These are phyloP conservation scores for Epinotia demarniana DNA, from an alignment of 2,888 invertebrate species.

Conservation along the genomic window DNA sequence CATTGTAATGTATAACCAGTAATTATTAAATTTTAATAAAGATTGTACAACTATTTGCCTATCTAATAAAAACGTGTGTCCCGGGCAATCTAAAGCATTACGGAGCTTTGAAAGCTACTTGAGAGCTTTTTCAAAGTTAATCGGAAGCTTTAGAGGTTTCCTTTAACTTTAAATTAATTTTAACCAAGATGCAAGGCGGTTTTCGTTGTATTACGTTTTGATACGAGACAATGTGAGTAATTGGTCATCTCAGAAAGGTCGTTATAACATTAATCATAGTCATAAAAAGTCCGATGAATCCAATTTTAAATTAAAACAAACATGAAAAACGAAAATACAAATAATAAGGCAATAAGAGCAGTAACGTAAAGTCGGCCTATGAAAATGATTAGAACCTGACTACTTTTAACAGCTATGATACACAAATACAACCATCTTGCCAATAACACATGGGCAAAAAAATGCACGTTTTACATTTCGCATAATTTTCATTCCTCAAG, in stretches of 20 bases:
- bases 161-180: not conserved
- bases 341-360: no score
- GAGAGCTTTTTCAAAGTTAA: conserved; percentile 27
- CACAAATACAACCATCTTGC: no score
- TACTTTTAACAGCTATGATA: no score
- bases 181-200: not conserved
- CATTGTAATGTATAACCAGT: not conserved
- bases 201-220: not conserved
- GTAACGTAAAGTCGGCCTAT: no score
- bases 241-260: not conserved
- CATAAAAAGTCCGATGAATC: no score
- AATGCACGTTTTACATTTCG: no score
- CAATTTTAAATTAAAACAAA: no score
- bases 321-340: no score
- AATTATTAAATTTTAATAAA: conserved; percentile 24
- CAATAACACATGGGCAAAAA: no score
- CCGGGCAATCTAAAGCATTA: conserved; percentile 6
- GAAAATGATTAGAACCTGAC: no score
- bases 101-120: conserved; percentile 6
- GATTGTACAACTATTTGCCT: conserved; percentile 25
- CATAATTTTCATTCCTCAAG: no score
- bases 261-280: not conserved
- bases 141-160: conserved; percentile 1
- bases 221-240: not conserved
- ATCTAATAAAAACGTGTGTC: conserved; percentile 9